These are phyloP conservation scores for Calameuta filiformis DNA, from an alignment of 2,888 invertebrate species.

Conservation along the genomic window DNA sequence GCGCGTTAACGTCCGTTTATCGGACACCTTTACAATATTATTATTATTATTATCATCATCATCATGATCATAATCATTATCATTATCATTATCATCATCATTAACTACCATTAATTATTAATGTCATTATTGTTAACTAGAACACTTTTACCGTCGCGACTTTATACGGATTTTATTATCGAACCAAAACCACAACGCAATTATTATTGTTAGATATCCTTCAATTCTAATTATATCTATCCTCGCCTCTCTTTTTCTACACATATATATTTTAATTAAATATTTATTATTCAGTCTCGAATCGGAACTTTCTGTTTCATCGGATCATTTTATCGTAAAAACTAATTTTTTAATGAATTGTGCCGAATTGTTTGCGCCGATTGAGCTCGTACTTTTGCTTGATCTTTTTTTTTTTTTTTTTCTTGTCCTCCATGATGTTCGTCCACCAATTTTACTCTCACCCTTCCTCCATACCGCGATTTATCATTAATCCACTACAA, in stretches of 20 bases:
- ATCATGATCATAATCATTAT: slow-evolving; percentile 19
- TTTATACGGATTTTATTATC: not conserved
- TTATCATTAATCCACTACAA: not conserved
- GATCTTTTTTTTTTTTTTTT: not conserved
- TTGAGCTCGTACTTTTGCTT: not conserved
- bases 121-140: not conserved
- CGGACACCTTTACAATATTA: slow-evolving; percentile 18
- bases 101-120: slow-evolving; percentile 16
- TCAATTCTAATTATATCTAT: not conserved
- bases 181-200: not conserved
- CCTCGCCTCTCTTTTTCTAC: not conserved
- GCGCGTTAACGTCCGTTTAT: not conserved
- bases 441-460: not conserved
- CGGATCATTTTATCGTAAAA: not conserved
- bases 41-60: slow-evolving; percentile 15
- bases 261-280: not conserved
- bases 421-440: not conserved
- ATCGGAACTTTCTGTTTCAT: not conserved
- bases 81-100: slow-evolving; percentile 18
- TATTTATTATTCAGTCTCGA: not conserved
- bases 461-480: not conserved
- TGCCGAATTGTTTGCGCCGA: not conserved
- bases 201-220: not conserved
- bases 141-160: not conserved
- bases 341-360: not conserved